Percentiles rank a stretch among this genome's conserved stretches.
Evolutionary conservation across 2,888 invertebrate genomes (phyloP).

Genomic region (Nephrotoma flavescens): DNA sequence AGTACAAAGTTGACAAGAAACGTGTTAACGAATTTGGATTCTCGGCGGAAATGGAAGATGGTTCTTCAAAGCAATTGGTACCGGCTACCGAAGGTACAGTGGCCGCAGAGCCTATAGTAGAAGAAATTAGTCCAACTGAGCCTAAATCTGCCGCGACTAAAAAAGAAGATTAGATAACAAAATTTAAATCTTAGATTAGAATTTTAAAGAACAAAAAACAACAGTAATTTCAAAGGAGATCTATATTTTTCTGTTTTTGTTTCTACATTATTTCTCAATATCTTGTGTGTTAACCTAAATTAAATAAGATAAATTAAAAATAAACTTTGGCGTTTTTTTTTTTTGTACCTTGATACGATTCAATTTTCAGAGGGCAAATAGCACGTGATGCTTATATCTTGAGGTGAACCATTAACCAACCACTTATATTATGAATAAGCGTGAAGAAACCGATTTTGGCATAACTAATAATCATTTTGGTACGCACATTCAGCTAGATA

Average conservation of each 20-base stretch:
- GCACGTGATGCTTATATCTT: not conserved
- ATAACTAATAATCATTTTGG: too few species aligned
- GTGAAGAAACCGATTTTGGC: too few species aligned
- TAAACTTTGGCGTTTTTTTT: not conserved
- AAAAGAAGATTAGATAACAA: conserved; percentile 24
- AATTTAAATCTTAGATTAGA: not conserved
- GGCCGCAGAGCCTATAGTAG: not conserved
- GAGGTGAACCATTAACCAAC: too few species aligned
- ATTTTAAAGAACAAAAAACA: not conserved
- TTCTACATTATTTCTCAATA: not conserved
- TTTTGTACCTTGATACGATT: not conserved
- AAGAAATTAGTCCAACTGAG: not conserved
- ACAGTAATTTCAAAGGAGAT: not conserved
- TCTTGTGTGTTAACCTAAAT: not conserved
- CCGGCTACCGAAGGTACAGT: not conserved
- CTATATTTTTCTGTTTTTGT: not conserved
- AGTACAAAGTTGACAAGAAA: conserved; percentile 90
- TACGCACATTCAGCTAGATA: too few species aligned
- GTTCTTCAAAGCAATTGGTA: conserved; percentile 21
- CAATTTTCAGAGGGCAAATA: not conserved
- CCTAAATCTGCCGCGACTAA: conserved; percentile 24
- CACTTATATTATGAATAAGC: too few species aligned
- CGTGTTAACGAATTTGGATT: conserved; percentile 98
- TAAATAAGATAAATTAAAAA: not conserved
- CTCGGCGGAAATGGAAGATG: conserved; percentile 75